Percentiles rank a stretch among this genome's conserved stretches.
Evolutionary conservation across 2,888 invertebrate genomes (phyloP).

Genomic region (Ceraclea dissimilis): DNA sequence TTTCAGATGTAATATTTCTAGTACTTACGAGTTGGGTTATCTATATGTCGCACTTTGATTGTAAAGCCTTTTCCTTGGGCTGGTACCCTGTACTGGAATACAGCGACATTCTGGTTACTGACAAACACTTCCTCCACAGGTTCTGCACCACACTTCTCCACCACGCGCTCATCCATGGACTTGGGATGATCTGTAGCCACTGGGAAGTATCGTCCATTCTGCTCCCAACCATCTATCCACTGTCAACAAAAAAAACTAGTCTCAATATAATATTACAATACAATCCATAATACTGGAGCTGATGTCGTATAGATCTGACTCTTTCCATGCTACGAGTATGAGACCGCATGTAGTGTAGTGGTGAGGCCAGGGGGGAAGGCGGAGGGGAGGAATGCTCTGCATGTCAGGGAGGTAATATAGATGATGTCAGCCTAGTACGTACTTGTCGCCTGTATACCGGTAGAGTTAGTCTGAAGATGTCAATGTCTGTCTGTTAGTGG

Average conservation of each 20-base stretch:
- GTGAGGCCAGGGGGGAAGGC: too few species aligned
- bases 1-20: too few species aligned
- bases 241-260: conserved; percentile 38
- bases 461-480: too few species aligned
- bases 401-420: too few species aligned
- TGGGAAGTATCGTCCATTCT: conserved; percentile 84
- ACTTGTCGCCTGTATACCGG: too few species aligned
- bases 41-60: conserved; percentile 67
- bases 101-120: conserved; percentile 80
- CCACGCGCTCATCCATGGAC: conserved; percentile 59
- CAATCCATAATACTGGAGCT: too few species aligned
- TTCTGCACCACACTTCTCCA: conserved; percentile 66
- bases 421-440: too few species aligned
- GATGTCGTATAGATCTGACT: too few species aligned
- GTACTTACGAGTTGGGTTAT: conserved; percentile 75
- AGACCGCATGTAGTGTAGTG: too few species aligned
- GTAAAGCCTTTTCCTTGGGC: conserved; percentile 67
- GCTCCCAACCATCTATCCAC: conserved; percentile 93
- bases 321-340: too few species aligned
- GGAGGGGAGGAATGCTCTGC: too few species aligned
- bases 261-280: conserved; percentile 15
- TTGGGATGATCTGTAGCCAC: conserved; percentile 63
- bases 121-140: conserved; percentile 56
- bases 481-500: too few species aligned
- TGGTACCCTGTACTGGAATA: conserved; percentile 79